Conservation (phyloP, 1,140 invertebrate genomes). For the Drosophila bocki region DNA sequence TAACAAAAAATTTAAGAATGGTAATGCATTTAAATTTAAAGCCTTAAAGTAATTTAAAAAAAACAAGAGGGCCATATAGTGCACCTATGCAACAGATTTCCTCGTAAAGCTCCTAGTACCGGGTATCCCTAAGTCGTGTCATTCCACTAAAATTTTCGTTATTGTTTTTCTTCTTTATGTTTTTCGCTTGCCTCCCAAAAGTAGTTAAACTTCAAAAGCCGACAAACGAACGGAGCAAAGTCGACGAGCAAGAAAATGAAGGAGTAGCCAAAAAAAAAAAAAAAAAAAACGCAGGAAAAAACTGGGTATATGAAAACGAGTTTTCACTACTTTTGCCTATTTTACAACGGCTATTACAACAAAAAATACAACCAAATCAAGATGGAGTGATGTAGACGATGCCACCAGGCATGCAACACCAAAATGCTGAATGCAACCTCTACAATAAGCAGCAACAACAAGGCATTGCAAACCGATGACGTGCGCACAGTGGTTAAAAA, state of each 20-base stretch:
- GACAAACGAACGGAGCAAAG: constrained; percentile 47
- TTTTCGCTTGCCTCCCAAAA: constrained; percentile 65
- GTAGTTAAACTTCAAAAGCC: constrained; percentile 81
- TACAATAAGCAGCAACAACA: constrained; percentile 31
- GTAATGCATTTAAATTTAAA: not conserved
- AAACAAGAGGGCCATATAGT: not conserved
- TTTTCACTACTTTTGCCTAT: constrained; percentile 83
- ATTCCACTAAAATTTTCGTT: not conserved
- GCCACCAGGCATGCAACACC: constrained; percentile 50
- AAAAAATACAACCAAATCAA: constrained; percentile 29
- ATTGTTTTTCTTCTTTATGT: constrained; percentile 23
- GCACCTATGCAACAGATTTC: not conserved
- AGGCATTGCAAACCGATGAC: constrained; percentile 57
- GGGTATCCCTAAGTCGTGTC: not conserved
- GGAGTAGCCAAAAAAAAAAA: constrained; percentile 13
- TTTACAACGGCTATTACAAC: constrained; percentile 56
- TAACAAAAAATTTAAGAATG: not conserved
- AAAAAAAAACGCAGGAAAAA: constrained; percentile 14
- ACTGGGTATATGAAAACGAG: constrained; percentile 61
- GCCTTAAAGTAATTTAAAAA: not conserved
- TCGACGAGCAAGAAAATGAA: constrained; percentile 24
- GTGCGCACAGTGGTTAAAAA: constrained; percentile 56
- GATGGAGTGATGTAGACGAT: constrained; percentile 43
- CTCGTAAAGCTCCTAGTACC: not conserved
- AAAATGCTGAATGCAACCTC: constrained; percentile 25